Conservation (phyloP, 2,888 invertebrate genomes). For the Monoplex corrugatus region DNA sequence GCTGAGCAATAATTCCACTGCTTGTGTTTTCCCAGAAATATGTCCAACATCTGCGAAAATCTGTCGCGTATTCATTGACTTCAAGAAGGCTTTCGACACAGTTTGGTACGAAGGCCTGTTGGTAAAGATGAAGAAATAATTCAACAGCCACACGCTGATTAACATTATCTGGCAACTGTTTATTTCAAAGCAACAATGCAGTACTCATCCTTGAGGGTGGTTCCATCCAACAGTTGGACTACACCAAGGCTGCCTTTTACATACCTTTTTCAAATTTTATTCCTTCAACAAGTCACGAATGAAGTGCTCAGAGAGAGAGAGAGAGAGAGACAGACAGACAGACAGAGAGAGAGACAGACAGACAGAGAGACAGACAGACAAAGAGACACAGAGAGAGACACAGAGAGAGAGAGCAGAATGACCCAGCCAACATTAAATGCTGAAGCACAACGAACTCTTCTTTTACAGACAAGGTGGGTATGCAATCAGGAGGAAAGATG, state of each 20-base stretch:
- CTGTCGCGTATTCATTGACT: too few relatives aligned
- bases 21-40: too few relatives aligned
- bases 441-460: too few relatives aligned
- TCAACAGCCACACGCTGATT: too few relatives aligned
- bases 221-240: neutral
- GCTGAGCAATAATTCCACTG: too few relatives aligned
- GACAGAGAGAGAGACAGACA: neutral
- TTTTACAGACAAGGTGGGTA: neutral
- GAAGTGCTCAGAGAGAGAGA: neutral
- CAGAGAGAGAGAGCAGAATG: slow-evolving; percentile 12
- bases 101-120: too few relatives aligned
- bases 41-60: too few relatives aligned
- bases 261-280: neutral
- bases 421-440: too few relatives aligned
- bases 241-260: neutral
- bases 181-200: neutral
- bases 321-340: neutral
- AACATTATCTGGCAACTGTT: neutral
- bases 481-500: neutral
- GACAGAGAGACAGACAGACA: neutral
- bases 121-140: too few relatives aligned
- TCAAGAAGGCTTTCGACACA: too few relatives aligned
- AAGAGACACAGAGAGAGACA: neutral
- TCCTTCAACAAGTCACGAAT: neutral
- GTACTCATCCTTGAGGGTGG: neutral